Evolutionary conservation across 2,888 invertebrate genomes (phyloP), one percentile per base, ranked within the genome.

Genomic region (Coleophora deauratella): DNA sequence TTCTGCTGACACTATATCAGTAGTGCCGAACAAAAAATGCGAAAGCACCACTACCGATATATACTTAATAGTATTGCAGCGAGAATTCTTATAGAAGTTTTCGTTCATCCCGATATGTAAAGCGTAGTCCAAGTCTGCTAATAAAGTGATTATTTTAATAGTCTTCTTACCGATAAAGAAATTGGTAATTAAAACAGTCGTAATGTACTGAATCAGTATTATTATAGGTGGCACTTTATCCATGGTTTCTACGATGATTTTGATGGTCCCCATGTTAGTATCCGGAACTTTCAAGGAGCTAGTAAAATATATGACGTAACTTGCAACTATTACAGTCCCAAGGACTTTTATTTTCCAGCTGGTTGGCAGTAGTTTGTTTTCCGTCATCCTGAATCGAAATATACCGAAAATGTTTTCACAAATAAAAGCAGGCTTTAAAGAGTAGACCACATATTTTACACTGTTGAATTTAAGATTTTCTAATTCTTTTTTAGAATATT

Each of bases 371-470:
- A 70, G 27, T 13, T 54, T 44, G 27, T 56, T 58, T 12, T 61
- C 48, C 1, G 44, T 47, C 9, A 54, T 33, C 28, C 54, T 52
- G 39, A 66, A 67, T 50, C 73, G 50, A 33, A 63, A 65, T 49
- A 74, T 65, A 21, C 75, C 76, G 39, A 56, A 69, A 10, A 48
- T 31, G 40, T 58, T 52, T 49, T 73, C 72, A 15, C 61, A 30
- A 14, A 52, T 21, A 1, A 66, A 12, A 7, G 59, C 43, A 1
- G 69, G 67, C 42, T 54, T 60, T 34, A 63, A 49, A 4, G 58
- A 45, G 32, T 50, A 42, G 1, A 57, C 37, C 2, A 62, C 41
- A 13, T 59, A 7, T 49, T 14, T 34, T 37, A 12, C 52, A 6
- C 21, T 21, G 21, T 21, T 21, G 21, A 4, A 21, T 21, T 21